Evolutionary conservation across 1,140 invertebrate genomes (phyloP).

Genomic region (Drepana arcuata): DNA sequence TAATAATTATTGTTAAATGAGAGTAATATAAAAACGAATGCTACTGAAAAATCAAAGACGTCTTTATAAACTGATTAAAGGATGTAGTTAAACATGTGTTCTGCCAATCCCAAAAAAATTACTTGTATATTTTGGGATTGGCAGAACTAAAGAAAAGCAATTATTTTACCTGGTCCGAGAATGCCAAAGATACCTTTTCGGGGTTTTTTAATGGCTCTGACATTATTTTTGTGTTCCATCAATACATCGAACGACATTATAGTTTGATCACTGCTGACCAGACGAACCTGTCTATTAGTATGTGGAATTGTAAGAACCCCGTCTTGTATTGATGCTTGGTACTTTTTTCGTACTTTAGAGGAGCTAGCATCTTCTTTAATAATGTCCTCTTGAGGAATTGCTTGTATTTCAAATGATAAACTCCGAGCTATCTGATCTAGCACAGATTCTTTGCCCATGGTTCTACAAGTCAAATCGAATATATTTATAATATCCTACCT

Average conservation of each 20-base stretch:
- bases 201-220: conserved; percentile 22
- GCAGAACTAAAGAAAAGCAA: too few species aligned
- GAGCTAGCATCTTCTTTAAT: conserved; percentile 10
- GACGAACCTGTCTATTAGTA: conserved; percentile 14
- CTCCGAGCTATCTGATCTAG: conserved; percentile 24
- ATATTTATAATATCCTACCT: too few species aligned
- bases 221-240: conserved; percentile 26
- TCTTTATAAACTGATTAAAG: not conserved
- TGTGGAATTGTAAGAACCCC: conserved; percentile 30
- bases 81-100: not conserved
- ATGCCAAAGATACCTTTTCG: conserved; percentile 34
- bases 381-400: conserved; percentile 22
- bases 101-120: not conserved
- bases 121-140: not conserved
- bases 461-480: conserved; percentile 8
- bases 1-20: not conserved
- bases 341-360: conserved; percentile 45
- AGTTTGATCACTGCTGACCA: conserved; percentile 47
- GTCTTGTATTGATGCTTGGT: conserved; percentile 12
- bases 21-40: not conserved
- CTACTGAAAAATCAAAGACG: not conserved
- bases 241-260: conserved; percentile 50
- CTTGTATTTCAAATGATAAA: conserved; percentile 41
- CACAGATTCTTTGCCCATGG: conserved; percentile 17
- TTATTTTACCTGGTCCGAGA: conserved; percentile 34